A percentile compares a stretch with the other conserved stretches of the same genome.
Evolutionary conservation across 2,113 vertebrate species (phyloP).

Genomic region (Petroica traversi): DNA sequence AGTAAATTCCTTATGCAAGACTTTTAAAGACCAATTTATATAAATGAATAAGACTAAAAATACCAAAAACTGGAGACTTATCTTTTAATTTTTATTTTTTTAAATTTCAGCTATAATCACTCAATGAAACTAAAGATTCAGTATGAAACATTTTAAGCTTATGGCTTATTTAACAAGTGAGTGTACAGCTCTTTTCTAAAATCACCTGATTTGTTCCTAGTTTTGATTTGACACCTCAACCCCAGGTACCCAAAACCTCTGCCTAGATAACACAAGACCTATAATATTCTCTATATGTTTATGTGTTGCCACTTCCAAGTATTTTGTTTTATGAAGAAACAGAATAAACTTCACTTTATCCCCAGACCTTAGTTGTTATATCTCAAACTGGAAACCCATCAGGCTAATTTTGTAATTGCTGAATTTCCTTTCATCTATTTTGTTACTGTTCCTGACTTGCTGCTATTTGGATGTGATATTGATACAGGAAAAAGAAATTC

Average conservation of each 20-base stretch:
- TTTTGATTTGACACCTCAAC: neutral
- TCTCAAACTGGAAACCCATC: neutral
- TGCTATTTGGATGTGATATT: neutral
- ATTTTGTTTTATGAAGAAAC: neutral
- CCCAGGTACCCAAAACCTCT: neutral
- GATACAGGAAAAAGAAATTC: neutral
- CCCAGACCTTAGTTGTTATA: neutral
- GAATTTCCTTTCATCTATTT: neutral
- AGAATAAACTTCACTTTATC: neutral
- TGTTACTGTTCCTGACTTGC: neutral
- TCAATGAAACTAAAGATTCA: neutral
- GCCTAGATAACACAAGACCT: neutral
- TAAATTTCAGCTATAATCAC: neutral
- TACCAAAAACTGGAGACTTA: neutral
- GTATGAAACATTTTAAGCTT: neutral
- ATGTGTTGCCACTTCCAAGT: neutral
- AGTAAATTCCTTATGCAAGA: neutral
- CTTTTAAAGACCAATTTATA: neutral
- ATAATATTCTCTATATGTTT: neutral
- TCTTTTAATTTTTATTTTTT: neutral
- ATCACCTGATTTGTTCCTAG: neutral
- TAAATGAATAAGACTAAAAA: neutral
- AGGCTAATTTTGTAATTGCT: neutral
- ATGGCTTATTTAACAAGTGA: neutral
- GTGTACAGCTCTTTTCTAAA: neutral